These are phyloP conservation scores for Hylia prasina DNA, from an alignment of 2,113 vertebrate species.

Conservation along the genomic window DNA sequence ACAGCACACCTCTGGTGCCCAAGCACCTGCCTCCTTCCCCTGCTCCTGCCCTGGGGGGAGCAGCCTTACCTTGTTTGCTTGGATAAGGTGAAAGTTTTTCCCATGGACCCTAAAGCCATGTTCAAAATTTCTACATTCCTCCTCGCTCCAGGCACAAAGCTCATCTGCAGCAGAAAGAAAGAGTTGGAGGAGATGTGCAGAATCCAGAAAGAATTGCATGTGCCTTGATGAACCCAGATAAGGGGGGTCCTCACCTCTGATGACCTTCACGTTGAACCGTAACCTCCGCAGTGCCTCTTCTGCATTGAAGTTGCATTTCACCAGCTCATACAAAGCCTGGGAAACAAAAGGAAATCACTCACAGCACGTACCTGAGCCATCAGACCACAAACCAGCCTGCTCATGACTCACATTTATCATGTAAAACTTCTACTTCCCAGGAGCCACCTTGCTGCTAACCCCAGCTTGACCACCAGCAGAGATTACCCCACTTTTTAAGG, in stretches of 20 bases:
- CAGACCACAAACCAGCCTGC: not conserved
- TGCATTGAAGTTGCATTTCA: constrained; percentile 91
- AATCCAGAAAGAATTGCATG: fast-evolving
- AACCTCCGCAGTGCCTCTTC: constrained; percentile 89
- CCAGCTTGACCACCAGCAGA: not conserved
- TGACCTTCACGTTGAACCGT: constrained; percentile 91
- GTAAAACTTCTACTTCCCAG: not conserved
- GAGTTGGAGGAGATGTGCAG: not conserved
- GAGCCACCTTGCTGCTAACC: not conserved
- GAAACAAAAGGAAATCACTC: not conserved
- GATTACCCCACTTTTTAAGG: not conserved
- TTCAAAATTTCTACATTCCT: constrained; percentile 91
- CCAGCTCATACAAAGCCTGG: constrained; percentile 92
- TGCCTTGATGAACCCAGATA: not conserved
- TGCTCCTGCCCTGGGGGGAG: not conserved
- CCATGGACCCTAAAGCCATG: constrained; percentile 93
- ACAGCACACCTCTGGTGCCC: not conserved
- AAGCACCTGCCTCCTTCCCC: not conserved
- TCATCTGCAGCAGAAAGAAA: constrained; percentile 73
- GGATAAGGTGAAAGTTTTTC: constrained; percentile 97
- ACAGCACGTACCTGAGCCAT: not conserved
- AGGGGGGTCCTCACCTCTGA: constrained; percentile 77
- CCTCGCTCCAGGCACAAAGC: constrained; percentile 91
- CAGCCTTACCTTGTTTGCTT: constrained; percentile 89
- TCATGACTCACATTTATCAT: not conserved